These are phyloP conservation scores for Heteronetta atricapilla DNA, from an alignment of 2,113 vertebrate species.

Conservation along the genomic window DNA sequence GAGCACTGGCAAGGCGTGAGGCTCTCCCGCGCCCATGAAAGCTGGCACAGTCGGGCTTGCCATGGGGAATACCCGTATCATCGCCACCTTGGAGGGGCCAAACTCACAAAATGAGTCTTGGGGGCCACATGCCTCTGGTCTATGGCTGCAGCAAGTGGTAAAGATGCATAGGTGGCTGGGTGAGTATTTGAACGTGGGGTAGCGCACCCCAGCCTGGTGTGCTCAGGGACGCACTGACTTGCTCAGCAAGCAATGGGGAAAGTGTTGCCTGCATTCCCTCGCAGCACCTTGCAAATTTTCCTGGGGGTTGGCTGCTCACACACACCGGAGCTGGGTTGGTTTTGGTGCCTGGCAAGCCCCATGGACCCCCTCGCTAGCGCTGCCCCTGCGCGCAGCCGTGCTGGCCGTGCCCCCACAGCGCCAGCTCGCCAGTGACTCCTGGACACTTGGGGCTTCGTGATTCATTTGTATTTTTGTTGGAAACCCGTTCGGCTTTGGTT, in stretches of 20 bases:
- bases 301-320: neutral
- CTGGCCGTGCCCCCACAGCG: neutral
- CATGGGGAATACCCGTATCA: neutral
- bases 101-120: neutral
- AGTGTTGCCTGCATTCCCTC: accelerated
- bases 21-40: neutral
- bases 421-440: slow-evolving; percentile 4
- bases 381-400: neutral
- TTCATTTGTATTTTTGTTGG: slow-evolving; percentile 51
- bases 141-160: accelerated
- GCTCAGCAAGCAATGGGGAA: neutral
- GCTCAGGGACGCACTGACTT: neutral
- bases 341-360: neutral
- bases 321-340: neutral
- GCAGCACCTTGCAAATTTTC: neutral
- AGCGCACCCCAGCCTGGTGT: neutral
- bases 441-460: slow-evolving; percentile 14
- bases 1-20: accelerated
- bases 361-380: neutral
- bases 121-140: neutral
- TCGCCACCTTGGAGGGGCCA: neutral
- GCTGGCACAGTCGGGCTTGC: accelerated
- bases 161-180: neutral
- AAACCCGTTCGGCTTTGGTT: slow-evolving; percentile 9
- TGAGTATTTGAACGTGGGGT: neutral